Percentiles rank a stretch among this genome's conserved stretches.
Evolutionary conservation across 2,888 invertebrate species (phyloP).

Genomic region (Dolichopus griseipennis): DNA sequence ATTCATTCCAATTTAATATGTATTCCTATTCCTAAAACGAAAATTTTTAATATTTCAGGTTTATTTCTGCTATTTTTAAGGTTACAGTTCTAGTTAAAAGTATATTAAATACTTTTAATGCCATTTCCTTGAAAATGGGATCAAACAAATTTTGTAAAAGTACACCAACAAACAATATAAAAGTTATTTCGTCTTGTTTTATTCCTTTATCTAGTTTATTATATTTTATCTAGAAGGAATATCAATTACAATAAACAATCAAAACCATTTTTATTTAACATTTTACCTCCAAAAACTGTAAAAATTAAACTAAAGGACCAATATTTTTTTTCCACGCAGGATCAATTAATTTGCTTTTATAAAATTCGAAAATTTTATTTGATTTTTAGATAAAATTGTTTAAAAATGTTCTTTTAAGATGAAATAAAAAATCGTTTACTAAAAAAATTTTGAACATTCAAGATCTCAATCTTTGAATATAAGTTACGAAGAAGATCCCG

Average conservation of each 20-base stretch:
- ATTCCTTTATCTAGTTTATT: background rate
- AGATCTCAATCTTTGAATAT: background rate
- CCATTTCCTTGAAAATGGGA: constrained; percentile 31
- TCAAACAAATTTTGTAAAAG: constrained; percentile 34
- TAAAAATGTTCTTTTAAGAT: constrained; percentile 13
- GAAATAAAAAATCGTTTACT: constrained; percentile 16
- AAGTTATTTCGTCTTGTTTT: constrained; percentile 25
- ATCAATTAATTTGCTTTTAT: constrained; percentile 10
- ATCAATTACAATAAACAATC: background rate
- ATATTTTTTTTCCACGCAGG: constrained; percentile 14
- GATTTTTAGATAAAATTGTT: constrained; percentile 4
- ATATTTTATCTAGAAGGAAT: background rate
- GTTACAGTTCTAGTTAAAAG: constrained; percentile 32
- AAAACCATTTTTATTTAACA: background rate
- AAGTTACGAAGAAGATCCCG: constrained; percentile 14
- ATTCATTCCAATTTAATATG: constrained; percentile 27
- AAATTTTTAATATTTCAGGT: too few species aligned
- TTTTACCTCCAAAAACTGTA: constrained; percentile 8
- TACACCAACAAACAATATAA: constrained; percentile 36
- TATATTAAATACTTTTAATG: constrained; percentile 30
- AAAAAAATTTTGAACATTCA: constrained; percentile 11
- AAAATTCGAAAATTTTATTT: constrained; percentile 8
- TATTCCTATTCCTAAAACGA: background rate
- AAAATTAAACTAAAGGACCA: constrained; percentile 12
- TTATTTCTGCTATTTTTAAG: too few species aligned